Evolutionary conservation across 2,113 vertebrate species (phyloP).

Genomic region (Crotophaga sulcirostris): DNA sequence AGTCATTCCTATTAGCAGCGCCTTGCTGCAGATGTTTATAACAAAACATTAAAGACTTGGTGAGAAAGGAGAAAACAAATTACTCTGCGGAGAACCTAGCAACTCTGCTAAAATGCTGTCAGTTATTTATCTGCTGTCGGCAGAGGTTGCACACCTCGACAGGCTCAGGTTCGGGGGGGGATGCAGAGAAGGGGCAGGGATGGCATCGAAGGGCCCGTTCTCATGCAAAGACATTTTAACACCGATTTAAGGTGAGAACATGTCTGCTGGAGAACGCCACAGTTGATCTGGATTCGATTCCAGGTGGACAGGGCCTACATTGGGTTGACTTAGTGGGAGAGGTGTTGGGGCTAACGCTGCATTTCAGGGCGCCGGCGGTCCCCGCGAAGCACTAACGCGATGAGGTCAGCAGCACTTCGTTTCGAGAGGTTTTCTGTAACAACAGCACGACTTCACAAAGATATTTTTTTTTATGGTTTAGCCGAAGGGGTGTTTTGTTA

Average conservation of each 20-base stretch:
- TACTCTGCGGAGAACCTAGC: slow-evolving; percentile 60
- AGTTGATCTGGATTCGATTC: slow-evolving; percentile 43
- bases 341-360: neutral
- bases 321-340: slow-evolving; percentile 37
- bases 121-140: slow-evolving; percentile 72
- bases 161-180: slow-evolving; percentile 7
- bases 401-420: slow-evolving; percentile 47
- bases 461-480: slow-evolving; percentile 37
- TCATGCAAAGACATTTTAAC: slow-evolving; percentile 64
- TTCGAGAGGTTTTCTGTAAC: slow-evolving; percentile 14
- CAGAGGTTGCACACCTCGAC: slow-evolving; percentile 59
- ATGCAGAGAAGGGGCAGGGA: slow-evolving; percentile 43
- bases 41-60: slow-evolving; percentile 64
- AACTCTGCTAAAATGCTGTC: slow-evolving; percentile 66
- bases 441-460: slow-evolving; percentile 41
- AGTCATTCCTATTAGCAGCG: slow-evolving; percentile 58
- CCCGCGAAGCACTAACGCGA: neutral
- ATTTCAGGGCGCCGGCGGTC: slow-evolving; percentile 38
- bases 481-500: slow-evolving; percentile 13
- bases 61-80: slow-evolving; percentile 73
- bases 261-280: slow-evolving; percentile 48
- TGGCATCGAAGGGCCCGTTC: slow-evolving; percentile 41
- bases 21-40: slow-evolving; percentile 52
- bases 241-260: slow-evolving; percentile 52
- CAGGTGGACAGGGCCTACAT: neutral